These are phyloP conservation scores for Phalacrocorax carbo DNA, from an alignment of 2,113 vertebrate species.

Conservation along the genomic window DNA sequence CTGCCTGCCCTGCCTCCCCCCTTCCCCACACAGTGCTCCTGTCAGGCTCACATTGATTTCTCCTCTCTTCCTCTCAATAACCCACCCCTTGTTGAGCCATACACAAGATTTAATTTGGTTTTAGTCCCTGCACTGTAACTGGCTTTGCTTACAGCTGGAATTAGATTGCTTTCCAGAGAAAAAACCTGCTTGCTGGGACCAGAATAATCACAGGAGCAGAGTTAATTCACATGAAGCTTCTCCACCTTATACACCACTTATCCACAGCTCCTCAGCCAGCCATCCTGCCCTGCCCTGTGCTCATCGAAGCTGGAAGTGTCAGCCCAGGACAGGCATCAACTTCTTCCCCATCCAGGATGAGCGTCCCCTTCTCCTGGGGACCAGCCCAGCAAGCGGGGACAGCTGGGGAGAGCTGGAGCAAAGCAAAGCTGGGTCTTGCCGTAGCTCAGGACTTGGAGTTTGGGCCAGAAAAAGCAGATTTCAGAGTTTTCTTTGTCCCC, in stretches of 20 bases:
- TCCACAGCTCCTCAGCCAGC: not conserved
- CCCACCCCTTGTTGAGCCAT: conserved; percentile 45
- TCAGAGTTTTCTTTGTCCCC: not conserved
- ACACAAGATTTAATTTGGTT: conserved; percentile 53
- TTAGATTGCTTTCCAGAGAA: conserved; percentile 28
- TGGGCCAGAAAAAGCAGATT: not conserved
- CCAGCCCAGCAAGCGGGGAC: not conserved
- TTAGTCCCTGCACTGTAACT: conserved; percentile 32
- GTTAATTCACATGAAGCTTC: not conserved
- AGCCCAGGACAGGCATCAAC: not conserved
- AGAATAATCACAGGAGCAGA: not conserved
- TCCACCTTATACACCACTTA: not conserved
- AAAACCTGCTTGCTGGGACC: conserved; percentile 20
- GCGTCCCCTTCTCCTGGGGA: not conserved
- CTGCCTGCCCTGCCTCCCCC: not conserved
- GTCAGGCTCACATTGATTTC: conserved; percentile 47
- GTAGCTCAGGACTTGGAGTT: not conserved
- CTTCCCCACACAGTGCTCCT: not conserved
- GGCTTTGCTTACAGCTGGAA: conserved; percentile 54
- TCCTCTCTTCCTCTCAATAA: conserved; percentile 12
- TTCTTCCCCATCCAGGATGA: not conserved
- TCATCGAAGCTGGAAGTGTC: not conserved
- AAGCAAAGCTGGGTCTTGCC: not conserved
- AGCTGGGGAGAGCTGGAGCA: not conserved
- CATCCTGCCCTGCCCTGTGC: not conserved